phyloP scores from a whole-genome alignment of 2,888 invertebrate species.

The Melieria crassipennis region DNA sequence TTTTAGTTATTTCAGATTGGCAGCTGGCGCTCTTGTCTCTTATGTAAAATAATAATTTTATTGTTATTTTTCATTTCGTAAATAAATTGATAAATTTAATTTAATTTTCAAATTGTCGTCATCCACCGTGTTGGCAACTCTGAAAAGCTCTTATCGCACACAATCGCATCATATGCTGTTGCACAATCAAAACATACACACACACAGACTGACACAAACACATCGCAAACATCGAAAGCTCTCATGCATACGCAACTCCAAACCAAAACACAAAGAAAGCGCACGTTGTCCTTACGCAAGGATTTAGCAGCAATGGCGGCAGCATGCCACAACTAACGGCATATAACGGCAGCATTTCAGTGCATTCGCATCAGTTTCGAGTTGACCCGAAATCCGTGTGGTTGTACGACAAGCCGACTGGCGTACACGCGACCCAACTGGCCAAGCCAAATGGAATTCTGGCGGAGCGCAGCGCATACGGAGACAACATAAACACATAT shows the following conservation, averaged over 20 bases:
- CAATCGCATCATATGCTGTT: neutral
- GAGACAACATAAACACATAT: neutral
- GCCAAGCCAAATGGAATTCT: neutral
- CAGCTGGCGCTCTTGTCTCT: no score
- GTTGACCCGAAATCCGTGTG: slow-evolving; percentile 40
- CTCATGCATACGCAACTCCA: neutral
- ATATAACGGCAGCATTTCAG: slow-evolving; percentile 37
- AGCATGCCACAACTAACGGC: slow-evolving; percentile 29
- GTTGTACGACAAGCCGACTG: slow-evolving; percentile 21
- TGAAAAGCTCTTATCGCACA: slow-evolving; percentile 3
- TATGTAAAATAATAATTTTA: no score
- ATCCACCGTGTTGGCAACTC: neutral
- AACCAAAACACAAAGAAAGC: slow-evolving; percentile 15
- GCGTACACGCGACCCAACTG: no score
- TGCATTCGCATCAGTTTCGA: slow-evolving; percentile 45
- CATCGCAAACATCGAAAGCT: slow-evolving; percentile 11
- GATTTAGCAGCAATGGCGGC: slow-evolving; percentile 14
- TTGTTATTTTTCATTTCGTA: no score
- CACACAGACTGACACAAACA: neutral
- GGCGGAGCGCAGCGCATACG: neutral
- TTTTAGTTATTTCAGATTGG: no score
- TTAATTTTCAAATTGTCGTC: no score
- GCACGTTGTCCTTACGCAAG: slow-evolving; percentile 16
- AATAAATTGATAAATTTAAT: no score
- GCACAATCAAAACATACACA: slow-evolving; percentile 7